Conservation (phyloP, 2,113 vertebrate genomes). For the Hemicordylus capensis region DNA sequence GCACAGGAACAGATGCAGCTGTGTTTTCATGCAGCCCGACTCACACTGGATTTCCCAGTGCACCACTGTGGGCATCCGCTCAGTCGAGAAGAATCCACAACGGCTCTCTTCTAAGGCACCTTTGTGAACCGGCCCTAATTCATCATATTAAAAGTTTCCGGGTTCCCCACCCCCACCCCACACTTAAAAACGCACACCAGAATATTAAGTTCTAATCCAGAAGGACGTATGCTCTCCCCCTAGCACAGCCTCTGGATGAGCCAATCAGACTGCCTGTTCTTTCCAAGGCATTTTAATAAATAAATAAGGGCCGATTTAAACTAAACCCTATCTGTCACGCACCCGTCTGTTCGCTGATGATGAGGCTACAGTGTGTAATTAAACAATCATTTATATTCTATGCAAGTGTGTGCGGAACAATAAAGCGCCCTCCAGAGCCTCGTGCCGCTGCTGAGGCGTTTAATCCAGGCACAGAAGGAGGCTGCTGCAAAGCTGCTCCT, state of each 20-base stretch:
- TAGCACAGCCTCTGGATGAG: not conserved
- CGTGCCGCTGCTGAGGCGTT: constrained; percentile 66
- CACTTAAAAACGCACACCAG: too few relatives aligned
- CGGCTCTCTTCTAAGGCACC: not conserved
- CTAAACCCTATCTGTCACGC: constrained; percentile 55
- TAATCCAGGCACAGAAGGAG: constrained; percentile 68
- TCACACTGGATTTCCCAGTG: not conserved
- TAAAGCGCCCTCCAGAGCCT: constrained; percentile 73
- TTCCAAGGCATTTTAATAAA: constrained; percentile 27
- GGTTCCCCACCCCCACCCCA: not conserved
- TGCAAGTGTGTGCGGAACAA: constrained; percentile 61
- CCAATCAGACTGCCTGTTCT: constrained; percentile 13
- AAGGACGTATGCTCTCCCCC: constrained; percentile 29
- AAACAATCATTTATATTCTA: constrained; percentile 75
- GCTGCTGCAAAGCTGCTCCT: constrained; percentile 60
- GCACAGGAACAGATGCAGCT: not conserved
- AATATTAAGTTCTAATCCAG: not conserved
- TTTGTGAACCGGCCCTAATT: not conserved
- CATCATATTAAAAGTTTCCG: not conserved
- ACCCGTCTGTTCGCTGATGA: constrained; percentile 56
- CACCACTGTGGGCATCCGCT: not conserved
- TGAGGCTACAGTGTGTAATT: constrained; percentile 68
- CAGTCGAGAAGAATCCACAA: not conserved
- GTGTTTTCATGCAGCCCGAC: not conserved
- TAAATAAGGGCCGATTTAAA: constrained; percentile 56